Conservation (phyloP, 2,888 invertebrate species). For the Drosophila algonquin region DNA sequence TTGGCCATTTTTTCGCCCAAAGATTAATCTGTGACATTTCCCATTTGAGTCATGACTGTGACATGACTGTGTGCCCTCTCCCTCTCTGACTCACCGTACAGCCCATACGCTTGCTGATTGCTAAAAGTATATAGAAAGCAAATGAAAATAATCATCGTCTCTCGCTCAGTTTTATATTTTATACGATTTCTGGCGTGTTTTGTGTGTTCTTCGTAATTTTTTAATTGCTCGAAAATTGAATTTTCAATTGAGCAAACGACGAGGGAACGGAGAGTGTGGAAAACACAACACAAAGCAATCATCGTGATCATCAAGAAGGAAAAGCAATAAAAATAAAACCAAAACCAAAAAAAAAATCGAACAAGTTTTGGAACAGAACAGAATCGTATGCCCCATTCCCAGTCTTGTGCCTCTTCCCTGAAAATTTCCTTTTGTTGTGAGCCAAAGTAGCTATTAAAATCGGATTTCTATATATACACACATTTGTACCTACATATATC, state of each 20-base stretch:
- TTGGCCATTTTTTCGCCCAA: conserved; percentile 13
- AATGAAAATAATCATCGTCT: conserved; percentile 1
- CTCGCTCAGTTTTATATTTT: conserved; percentile 26
- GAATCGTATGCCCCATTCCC: no score
- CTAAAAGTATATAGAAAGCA: conserved; percentile 11
- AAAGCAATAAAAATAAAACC: conserved; percentile 7
- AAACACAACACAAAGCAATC: conserved; percentile 10
- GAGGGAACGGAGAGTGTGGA: conserved; percentile 7
- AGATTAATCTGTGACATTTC: conserved; percentile 55
- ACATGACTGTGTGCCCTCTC: conserved; percentile 1
- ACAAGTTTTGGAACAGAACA: conserved; percentile 10
- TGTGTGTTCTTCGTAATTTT: conserved; percentile 66
- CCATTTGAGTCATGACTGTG: conserved; percentile 62
- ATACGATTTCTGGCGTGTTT: conserved; percentile 29
- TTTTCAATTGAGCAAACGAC: conserved; percentile 64
- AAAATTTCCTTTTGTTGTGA: conserved; percentile 25
- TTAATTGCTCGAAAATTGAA: conserved; percentile 73
- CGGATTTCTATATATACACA: conserved; percentile 30
- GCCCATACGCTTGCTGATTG: conserved; percentile 6
- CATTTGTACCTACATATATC: neutral
- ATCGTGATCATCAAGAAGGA: neutral
- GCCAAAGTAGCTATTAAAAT: conserved; percentile 54
- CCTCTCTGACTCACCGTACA: conserved; percentile 8
- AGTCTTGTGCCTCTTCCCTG: conserved; percentile 1
- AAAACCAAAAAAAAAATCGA: conserved; percentile 8